Evolutionary conservation across 2,113 vertebrate species (phyloP), one percentile per base, ranked within the genome.

Genomic region (Zosterops japonicus): DNA sequence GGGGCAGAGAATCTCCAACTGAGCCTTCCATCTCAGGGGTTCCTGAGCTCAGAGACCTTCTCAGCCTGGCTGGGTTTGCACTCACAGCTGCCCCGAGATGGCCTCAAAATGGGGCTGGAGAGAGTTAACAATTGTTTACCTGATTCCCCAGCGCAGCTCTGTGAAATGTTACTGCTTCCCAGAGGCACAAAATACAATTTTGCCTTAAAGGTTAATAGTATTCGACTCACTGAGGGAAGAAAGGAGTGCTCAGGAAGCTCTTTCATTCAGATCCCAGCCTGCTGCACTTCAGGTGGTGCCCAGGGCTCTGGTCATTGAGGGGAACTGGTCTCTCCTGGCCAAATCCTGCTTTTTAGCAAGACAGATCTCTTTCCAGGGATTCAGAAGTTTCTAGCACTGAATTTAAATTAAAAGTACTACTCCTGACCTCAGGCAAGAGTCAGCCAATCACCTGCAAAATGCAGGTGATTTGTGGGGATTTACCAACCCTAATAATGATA

Each of bases 121-220:
- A 86, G 94, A 71, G 92, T 95, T 97, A 93, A 96, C 60, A 64
- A 81, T 19, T 89, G 71, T 90, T 93, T 81, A 95, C 88, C 94
- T 56, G 82, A 75, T 68, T 92, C 95, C 93, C 84, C 71, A 68
- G 90, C 14, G 85, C 92, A 56, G 46, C 21, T 90, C 39, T 3
- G 92, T 67, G 89, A 97, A 96, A 97, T 97, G 96, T 97, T 97
- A 97, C 96, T 87, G 83, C 96, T 96, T 97, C 95, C 97, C 96
- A 93, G 89, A 94, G 94, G 96, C 94, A 96, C 44, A 5, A 96
- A 93, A 97, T 92, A 95, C 90, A 97, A 97, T 97, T 97, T 96
- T 97, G 92, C 96, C 96, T 97, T 97, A 97, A 97, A 97, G 96
- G 97, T 97, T 97, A 97, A 97, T 96, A 96, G 83, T 89, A 95